phyloP scores from a whole-genome alignment of 2,888 invertebrate genomes.

The Drosophila helvetica region DNA sequence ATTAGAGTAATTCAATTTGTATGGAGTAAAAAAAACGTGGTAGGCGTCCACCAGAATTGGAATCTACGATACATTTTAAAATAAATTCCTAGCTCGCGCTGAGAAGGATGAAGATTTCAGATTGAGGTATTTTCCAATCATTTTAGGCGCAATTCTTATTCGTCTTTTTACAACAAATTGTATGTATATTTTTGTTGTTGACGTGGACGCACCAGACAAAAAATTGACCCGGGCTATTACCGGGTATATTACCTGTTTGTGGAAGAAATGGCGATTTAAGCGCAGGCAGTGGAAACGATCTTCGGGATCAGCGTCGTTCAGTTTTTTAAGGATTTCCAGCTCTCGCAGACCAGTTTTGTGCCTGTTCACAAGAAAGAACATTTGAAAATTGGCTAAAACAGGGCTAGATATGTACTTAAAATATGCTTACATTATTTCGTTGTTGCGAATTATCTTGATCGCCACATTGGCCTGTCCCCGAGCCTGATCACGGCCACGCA shows the following conservation, averaged over 20 bases:
- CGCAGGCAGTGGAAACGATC: conserved; percentile 98
- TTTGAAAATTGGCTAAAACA: neutral
- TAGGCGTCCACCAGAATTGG: no score
- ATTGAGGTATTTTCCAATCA: no score
- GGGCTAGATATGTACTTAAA: neutral
- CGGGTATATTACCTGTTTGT: conserved; percentile 89
- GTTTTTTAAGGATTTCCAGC: conserved; percentile 95
- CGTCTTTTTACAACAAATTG: no score
- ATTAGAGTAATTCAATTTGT: no score
- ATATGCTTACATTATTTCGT: conserved; percentile 95
- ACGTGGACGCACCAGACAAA: no score
- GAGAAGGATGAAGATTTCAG: no score
- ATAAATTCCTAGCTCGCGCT: no score
- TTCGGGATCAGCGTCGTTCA: conserved; percentile 98
- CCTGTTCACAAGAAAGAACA: conserved; percentile 85
- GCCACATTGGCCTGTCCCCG: conserved; percentile 95
- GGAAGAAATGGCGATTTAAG: conserved; percentile 97
- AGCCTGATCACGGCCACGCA: conserved; percentile 95
- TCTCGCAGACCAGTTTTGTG: conserved; percentile 99
- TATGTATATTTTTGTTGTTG: no score
- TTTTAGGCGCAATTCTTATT: no score
- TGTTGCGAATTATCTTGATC: conserved; percentile 99
- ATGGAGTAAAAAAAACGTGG: no score
- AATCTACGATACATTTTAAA: no score
- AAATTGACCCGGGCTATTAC: no score